Conservation (phyloP, 2,797 vertebrate species). For the Apogon hyalosoma region DNA sequence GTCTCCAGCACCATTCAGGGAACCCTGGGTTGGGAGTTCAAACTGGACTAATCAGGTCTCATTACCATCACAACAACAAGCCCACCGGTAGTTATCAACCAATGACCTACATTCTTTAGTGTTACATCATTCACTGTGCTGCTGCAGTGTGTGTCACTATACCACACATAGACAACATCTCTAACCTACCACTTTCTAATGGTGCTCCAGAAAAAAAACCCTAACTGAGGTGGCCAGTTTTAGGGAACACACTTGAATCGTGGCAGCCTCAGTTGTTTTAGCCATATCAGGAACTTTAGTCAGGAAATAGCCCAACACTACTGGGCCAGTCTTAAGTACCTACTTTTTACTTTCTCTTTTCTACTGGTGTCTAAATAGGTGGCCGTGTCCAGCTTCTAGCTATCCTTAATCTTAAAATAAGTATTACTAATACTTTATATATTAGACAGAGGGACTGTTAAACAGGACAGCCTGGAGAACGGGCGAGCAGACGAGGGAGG, state of each 20-base stretch:
- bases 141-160: conserved; percentile 70
- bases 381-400: conserved; percentile 65
- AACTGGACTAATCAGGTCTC: conserved; percentile 79
- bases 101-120: conserved; percentile 74
- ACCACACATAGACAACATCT: conserved; percentile 64
- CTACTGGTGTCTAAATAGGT: conserved; percentile 58
- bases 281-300: conserved; percentile 78
- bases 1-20: conserved; percentile 72
- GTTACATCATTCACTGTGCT: conserved; percentile 77
- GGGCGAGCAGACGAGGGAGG: conserved; percentile 83
- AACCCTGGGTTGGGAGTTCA: conserved; percentile 75
- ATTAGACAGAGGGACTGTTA: conserved; percentile 63
- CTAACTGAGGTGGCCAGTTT: conserved; percentile 47
- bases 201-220: conserved; percentile 72
- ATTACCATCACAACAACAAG: conserved; percentile 74
- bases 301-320: conserved; percentile 72
- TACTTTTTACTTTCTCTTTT: conserved; percentile 53
- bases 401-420: conserved; percentile 33
- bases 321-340: conserved; percentile 63
- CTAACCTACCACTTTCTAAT: conserved; percentile 56
- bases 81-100: conserved; percentile 67
- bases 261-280: conserved; percentile 73
- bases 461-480: conserved; percentile 87
- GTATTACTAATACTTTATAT: conserved; percentile 44
- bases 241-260: conserved; percentile 69